Evolutionary conservation across 2,797 vertebrate genomes (phyloP), one percentile per base, ranked within the genome.

Genomic region (Pogonophryne albipinna): DNA sequence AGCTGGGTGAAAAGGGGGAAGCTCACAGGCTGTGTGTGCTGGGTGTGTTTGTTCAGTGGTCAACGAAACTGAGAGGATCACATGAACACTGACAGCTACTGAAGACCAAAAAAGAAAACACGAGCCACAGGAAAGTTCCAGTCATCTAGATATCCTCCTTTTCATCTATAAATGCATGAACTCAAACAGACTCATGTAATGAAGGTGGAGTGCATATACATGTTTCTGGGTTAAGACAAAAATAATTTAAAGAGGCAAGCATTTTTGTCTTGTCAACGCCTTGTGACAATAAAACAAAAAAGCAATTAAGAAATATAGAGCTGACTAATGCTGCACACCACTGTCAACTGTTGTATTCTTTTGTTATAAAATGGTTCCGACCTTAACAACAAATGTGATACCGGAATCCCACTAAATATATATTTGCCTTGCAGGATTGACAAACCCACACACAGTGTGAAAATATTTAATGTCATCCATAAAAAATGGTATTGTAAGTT

Each of bases 61-160:
- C 49, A 75, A 58, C 64, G 60, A 79, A 27, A 44, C 19, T 31
- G 46, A 66, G 27, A 19, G 20, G 55, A 60, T 65, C 31, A 68
- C n/a, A 60, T 66, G 59, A 57, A 51, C 50, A 61, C 66, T 73
- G 79, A 84, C 69, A 74, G 71, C 58, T 42, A 56, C 58, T 31
- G 47, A 70, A 41, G 46, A 78, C 34, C 84, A 79, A 80, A 79
- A 84, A 62, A 71, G 27, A 57, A 59, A 58, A 78, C 78, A 78
- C 12, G 38, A 46, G 20, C 60, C 6, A 60, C 10, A 42, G 60
- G 53, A 74, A 74, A 61, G 55, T 64, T 78, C 16, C 17, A 31
- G 41, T 64, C 67, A 46, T 45, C 51, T 69, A 45, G 47, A 42
- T 1, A 3, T 56, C 17, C 27, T 71, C 15, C 4, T n/a, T 23